phyloP scores from a whole-genome alignment of 1,140 invertebrate species.

The Euwallacea fornicatus region DNA sequence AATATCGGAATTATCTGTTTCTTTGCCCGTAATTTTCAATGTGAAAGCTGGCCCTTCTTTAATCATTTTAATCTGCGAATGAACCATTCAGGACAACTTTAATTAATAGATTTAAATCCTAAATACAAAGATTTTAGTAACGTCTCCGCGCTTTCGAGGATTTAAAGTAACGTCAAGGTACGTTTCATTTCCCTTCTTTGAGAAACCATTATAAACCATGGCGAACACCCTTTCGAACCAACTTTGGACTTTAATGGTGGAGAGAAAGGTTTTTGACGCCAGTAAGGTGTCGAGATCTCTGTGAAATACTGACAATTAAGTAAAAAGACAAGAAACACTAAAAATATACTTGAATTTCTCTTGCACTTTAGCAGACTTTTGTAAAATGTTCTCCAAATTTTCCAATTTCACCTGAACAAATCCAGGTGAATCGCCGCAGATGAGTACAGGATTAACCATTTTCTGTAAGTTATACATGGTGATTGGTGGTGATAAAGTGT shows the following conservation, averaged over 20 bases:
- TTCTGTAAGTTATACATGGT: background rate
- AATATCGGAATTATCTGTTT: slow-evolving; percentile 21
- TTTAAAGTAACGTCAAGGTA: background rate
- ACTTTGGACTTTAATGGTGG: slow-evolving; percentile 37
- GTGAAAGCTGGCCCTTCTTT: slow-evolving; percentile 48
- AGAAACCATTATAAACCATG: slow-evolving; percentile 30
- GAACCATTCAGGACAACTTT: background rate
- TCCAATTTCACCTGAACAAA: slow-evolving; percentile 36
- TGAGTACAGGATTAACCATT: background rate
- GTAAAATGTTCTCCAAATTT: background rate
- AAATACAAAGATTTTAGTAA: background rate
- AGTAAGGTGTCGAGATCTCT: too few species aligned
- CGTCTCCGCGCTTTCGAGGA: background rate
- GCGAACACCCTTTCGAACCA: slow-evolving; percentile 46
- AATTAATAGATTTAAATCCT: background rate
- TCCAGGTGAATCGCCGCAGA: slow-evolving; percentile 34
- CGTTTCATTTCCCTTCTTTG: too few species aligned
- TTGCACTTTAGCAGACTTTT: background rate
- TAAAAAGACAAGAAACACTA: too few species aligned
- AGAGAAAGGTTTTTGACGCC: slow-evolving; percentile 15
- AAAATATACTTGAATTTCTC: too few species aligned
- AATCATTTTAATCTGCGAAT: slow-evolving; percentile 24
- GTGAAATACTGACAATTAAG: too few species aligned
- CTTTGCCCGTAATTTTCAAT: slow-evolving; percentile 38
- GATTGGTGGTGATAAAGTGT: too few species aligned